These are phyloP conservation scores for Idaea biselata DNA, from an alignment of 2,888 invertebrate genomes.

Conservation along the genomic window DNA sequence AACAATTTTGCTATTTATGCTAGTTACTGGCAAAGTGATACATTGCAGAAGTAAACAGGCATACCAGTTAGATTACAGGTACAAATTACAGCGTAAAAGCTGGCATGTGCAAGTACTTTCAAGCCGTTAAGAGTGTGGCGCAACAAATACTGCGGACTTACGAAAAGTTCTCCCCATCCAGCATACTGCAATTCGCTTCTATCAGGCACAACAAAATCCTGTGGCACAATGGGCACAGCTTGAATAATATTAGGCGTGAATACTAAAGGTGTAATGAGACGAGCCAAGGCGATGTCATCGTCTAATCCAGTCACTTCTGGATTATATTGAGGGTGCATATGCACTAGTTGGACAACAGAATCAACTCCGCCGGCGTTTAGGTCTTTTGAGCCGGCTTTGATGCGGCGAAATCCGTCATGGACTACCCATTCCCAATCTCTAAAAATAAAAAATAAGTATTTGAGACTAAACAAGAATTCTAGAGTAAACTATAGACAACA, in stretches of 20 bases:
- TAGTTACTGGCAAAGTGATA: too few species aligned
- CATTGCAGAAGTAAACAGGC: too few species aligned
- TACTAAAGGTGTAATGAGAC: background rate
- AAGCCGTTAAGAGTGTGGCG: background rate
- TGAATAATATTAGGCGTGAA: background rate
- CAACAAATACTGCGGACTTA: background rate
- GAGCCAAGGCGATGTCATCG: background rate
- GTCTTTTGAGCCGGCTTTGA: background rate
- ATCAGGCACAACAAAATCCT: background rate
- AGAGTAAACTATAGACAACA: too few species aligned
- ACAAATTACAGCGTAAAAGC: too few species aligned
- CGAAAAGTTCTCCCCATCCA: conserved; percentile 1
- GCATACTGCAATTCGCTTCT: background rate
- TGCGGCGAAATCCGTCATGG: background rate
- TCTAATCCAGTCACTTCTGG: background rate
- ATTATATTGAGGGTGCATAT: background rate
- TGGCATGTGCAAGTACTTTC: too few species aligned
- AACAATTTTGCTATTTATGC: too few species aligned
- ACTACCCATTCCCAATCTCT: background rate
- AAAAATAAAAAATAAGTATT: background rate
- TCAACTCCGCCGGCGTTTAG: background rate
- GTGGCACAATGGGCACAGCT: background rate
- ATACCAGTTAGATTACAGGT: too few species aligned
- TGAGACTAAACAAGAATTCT: too few species aligned
- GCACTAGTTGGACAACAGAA: background rate